Conservation (phyloP, 2,888 invertebrate genomes). For the Drosophila leonis region DNA sequence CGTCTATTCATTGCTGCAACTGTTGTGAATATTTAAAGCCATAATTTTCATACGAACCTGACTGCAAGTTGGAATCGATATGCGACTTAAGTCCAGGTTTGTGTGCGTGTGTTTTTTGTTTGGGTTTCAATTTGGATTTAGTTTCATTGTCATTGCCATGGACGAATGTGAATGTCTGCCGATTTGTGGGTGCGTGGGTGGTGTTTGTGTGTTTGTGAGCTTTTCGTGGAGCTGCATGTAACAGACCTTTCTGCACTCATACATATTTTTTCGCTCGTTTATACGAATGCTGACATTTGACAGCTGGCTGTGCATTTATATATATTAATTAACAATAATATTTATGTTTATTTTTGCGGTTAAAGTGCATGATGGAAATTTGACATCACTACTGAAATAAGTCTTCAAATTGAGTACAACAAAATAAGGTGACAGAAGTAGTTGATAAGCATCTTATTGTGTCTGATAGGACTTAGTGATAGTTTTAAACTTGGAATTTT, state of each 20-base stretch:
- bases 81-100: background rate
- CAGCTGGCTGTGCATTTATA: background rate
- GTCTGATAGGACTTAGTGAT: no score
- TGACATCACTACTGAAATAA: no score
- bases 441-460: no score
- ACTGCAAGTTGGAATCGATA: constrained; percentile 23
- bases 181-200: background rate
- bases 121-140: constrained; percentile 21
- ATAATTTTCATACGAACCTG: background rate
- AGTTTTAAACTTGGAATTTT: no score
- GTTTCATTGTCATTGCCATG: constrained; percentile 17
- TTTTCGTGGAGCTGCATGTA: background rate
- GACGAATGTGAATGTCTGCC: background rate
- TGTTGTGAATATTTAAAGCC: background rate
- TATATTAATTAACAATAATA: background rate
- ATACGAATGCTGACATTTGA: background rate
- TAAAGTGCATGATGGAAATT: no score
- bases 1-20: background rate
- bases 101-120: constrained; percentile 3
- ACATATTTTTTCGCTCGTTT: background rate
- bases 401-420: no score
- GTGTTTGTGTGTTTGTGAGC: background rate
- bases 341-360: no score
- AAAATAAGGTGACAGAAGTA: no score
- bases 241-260: background rate